Evolutionary conservation across 2,113 vertebrate species (phyloP), one percentile per base, ranked within the genome.

Genomic region (Ranitomeya imitator): DNA sequence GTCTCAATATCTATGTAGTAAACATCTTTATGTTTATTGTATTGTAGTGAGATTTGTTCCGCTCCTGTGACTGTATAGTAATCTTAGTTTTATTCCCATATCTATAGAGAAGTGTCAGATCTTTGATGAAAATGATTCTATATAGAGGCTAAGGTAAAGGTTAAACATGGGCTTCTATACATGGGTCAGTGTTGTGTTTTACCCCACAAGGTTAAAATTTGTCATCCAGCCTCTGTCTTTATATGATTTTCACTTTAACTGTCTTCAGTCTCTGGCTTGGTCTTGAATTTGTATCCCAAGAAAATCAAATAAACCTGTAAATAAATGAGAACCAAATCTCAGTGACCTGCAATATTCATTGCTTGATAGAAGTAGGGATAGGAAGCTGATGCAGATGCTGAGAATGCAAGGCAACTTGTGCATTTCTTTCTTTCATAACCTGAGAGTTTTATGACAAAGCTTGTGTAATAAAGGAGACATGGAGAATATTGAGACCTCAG

Each of bases 401-500:
- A 6, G 26, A 69, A 60, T 69, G 31, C 61, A 2, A 21, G 21
- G 19, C 37, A 52, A 19, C 19, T 65, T 18, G 31, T 6, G 14
- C 37, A 65, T 65, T 88, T 77, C 71, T 63, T 18, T 76, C 69
- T 65, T 45, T 83, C 52, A 78, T 88, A 88, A 88, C 69, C 26
- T 88, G 55, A 87, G 37, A 51, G 45, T 90, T 94, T 92, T 92
- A 85, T 91, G 90, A 71, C 37, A 88, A 71, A 90, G 7, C 6
- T 67, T 45, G 0, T 6, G 0, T 26, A 91, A 61, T 79, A 88
- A 93, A 91, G 89, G 84, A 91, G 92, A 91, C 82, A 89, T 87
- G 89, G 82, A 18, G 77, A 90, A 93, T 91, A 93, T 92, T 93
- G 89, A 92, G 73, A 82, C 60, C 89, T 88, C 5, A 21, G 91